Base-by-base conservation (phyloP, 2,113 vertebrate species). In the Oncorhynchus clarkii region DNA sequence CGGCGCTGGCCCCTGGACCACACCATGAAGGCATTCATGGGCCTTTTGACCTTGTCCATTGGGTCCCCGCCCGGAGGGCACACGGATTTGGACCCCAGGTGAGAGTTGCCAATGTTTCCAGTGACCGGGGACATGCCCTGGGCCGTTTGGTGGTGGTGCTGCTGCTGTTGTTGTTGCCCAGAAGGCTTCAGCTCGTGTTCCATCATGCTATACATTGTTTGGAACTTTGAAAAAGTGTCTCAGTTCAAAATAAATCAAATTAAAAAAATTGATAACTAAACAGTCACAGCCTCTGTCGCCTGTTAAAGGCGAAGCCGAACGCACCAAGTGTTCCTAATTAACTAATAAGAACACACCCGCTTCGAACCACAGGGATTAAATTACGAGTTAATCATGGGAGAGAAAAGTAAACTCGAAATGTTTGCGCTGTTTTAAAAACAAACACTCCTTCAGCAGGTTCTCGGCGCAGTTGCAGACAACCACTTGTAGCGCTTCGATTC, bases 11-110 rank as follows among this genome's bases (percentile, higher is more conserved):
- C 95, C 1, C 97, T 87, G 13, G 97, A 99, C 97, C 97, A 99
- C 11, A 99, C 97, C 97, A 99, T 99, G 90, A 99, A 99, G 0
- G 97, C 97, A 82, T 99, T 99, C 97, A 99, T 99, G 85, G 97
- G 82, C 79, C 94, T 88, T 89, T 96, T 96, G 5, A 96, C 94
- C 48, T 95, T 96, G 76, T 95, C 94, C 91, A 92, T 89, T 18
- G 95, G 94, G 73, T 94, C 93, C 1, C 45, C 84, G 3, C 88
- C 82, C 5, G 82, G 84, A 0, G 91, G 71, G 2, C 91, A 93
- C 0, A 83, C 85, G 3, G 80, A 82, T 67, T 94, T 93, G 73
- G 91, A 90, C 72, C 78, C 75, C 31, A 87, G 89, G 73, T 92
- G 91, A 72, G 88, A 80, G 80, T 84, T 88, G 39, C 39, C 39